These are phyloP conservation scores for Amblyopsis rosae DNA, from an alignment of 2,113 vertebrate genomes.

Conservation along the genomic window DNA sequence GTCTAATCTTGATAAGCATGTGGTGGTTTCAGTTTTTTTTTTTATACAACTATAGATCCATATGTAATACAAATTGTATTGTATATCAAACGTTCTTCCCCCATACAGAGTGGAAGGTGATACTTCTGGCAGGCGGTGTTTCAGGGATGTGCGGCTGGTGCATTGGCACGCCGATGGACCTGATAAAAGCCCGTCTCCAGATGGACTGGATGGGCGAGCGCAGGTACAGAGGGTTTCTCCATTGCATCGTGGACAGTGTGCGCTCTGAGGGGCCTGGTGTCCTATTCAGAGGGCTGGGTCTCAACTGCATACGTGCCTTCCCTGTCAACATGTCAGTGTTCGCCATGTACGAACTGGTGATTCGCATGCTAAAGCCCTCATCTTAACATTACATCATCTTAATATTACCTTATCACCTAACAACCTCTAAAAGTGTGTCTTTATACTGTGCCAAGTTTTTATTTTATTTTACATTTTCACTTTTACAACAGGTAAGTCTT, in stretches of 20 bases:
- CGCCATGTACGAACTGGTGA: constrained; percentile 78
- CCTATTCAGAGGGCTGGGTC: constrained; percentile 83
- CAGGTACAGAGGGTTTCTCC: constrained; percentile 81
- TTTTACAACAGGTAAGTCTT: too few relatives aligned
- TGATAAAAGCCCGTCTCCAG: constrained; percentile 87
- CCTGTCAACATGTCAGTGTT: constrained; percentile 88
- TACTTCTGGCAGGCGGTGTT: constrained; percentile 82
- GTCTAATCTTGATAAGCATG: too few relatives aligned
- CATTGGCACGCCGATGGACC: constrained; percentile 85
- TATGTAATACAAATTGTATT: not conserved
- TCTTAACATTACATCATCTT: constrained; percentile 4
- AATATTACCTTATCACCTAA: not conserved
- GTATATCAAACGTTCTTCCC: not conserved
- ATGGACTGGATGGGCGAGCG: constrained; percentile 67
- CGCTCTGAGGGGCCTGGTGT: constrained; percentile 77
- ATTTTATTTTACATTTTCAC: too few relatives aligned
- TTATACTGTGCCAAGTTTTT: too few relatives aligned
- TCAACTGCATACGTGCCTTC: constrained; percentile 88
- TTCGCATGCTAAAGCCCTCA: constrained; percentile 59
- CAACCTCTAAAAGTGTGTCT: too few relatives aligned
- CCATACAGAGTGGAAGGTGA: constrained; percentile 69
- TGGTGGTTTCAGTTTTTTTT: too few relatives aligned
- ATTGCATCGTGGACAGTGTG: constrained; percentile 79
- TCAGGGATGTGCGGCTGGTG: constrained; percentile 85
- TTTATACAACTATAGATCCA: too few relatives aligned